Conservation (phyloP, 2,888 invertebrate genomes). For the Diarsia brunnea region DNA sequence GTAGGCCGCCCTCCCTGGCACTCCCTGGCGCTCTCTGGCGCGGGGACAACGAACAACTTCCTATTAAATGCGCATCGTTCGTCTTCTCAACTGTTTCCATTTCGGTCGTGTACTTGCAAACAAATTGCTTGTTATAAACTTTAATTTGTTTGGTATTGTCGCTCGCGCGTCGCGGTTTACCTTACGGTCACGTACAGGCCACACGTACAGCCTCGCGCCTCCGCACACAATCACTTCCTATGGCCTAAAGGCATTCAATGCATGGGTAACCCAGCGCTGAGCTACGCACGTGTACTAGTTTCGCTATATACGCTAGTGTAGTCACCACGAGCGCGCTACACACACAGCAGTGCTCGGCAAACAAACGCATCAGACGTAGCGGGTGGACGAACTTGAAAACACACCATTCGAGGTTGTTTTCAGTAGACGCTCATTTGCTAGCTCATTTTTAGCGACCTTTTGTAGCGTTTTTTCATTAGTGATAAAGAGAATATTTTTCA, state of each 20-base stretch:
- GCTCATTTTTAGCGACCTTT: slow-evolving; percentile 12
- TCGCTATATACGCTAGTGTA: not conserved
- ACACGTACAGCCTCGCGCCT: not conserved
- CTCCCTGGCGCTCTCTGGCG: not conserved
- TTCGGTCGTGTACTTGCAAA: slow-evolving; percentile 49
- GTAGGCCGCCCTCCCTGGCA: not conserved
- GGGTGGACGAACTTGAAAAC: not conserved
- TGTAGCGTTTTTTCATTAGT: slow-evolving; percentile 44
- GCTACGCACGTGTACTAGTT: no score
- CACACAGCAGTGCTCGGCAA: not conserved
- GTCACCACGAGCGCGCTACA: not conserved
- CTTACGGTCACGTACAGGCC: no score
- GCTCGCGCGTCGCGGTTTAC: not conserved
- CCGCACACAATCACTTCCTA: not conserved
- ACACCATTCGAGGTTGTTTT: not conserved
- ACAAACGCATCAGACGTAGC: not conserved
- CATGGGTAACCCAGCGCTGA: not conserved
- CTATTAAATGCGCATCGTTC: slow-evolving; percentile 45
- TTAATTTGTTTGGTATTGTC: slow-evolving; percentile 48
- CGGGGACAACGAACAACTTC: slow-evolving; percentile 18
- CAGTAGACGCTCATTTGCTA: slow-evolving; percentile 4
- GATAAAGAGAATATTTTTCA: slow-evolving; percentile 37
- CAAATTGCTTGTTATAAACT: slow-evolving; percentile 67
- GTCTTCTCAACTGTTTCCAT: slow-evolving; percentile 37
- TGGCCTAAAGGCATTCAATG: not conserved